Conservation (phyloP, 2,113 vertebrate species). For the Columba janthina region DNA sequence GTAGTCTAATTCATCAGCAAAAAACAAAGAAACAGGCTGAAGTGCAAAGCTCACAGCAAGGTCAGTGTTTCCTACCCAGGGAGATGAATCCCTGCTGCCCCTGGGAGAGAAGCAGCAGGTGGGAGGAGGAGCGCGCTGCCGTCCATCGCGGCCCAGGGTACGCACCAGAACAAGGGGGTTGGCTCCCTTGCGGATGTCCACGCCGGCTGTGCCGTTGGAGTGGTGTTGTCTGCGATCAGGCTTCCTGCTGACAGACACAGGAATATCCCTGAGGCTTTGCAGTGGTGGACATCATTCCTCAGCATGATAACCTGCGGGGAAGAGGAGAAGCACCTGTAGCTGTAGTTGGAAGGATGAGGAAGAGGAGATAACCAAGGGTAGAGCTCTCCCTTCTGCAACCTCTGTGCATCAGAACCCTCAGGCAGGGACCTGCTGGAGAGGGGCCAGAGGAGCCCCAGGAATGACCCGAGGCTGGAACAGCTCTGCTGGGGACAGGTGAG, state of each 20-base stretch:
- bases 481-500: no score
- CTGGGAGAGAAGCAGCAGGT: fast-evolving
- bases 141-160: neutral
- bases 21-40: neutral
- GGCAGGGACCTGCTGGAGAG: no score
- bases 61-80: no score
- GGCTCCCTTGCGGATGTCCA: conserved; percentile 87
- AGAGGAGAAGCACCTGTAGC: neutral
- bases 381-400: neutral
- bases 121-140: fast-evolving
- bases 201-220: conserved; percentile 83
- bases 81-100: neutral
- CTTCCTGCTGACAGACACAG: conserved; percentile 85
- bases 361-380: neutral
- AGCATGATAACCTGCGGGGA: conserved; percentile 84
- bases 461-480: no score
- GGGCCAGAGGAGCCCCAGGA: no score
- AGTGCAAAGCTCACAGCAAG: neutral
- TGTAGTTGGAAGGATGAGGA: neutral
- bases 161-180: conserved; percentile 85
- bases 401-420: neutral
- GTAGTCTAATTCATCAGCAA: neutral
- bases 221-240: conserved; percentile 86
- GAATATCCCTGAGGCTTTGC: conserved; percentile 85
- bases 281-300: conserved; percentile 85